Base-by-base conservation (phyloP, 2,888 invertebrate species). In the Tuberolachnus salignus region DNA sequence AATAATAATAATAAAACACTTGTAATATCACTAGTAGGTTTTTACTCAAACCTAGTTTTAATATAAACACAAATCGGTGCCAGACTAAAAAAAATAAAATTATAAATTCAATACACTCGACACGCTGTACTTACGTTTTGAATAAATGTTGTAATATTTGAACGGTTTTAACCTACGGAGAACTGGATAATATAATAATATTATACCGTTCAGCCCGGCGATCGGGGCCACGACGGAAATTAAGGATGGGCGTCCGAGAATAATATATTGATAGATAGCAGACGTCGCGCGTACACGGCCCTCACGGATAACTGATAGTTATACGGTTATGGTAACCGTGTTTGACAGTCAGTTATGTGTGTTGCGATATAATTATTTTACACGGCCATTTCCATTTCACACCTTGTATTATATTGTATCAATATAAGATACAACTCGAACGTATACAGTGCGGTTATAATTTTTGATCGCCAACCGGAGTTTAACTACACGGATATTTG, bases 251-350 rank as follows among this genome's bases (percentile, higher is more conserved):
- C 63, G 34, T 59, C n/a, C 8, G 9, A 70, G 10, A 16, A 11
- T 49, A 57, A 10, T n/a, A n/a, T n/a, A 34, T 75, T 75, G 21
- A 67, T 75, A 34, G 57, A 67, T 49, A 57, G 34, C 67, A 67
- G 46, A 67, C 57, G 57, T 26, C 34, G 13, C n/a, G 21, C 46
- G 59, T 14, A 59, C 61, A 46, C 46, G 46, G 11, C 46, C 10
- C 46, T 21, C 21, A 14, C n/a, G 46, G 46, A 57, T 67, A 57
- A 75, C 14, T 9, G 16, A 61, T 61, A 13, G 59, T 55, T n/a
- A n/a, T n/a, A n/a, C n/a, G n/a, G n/a, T 70, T 70, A 42, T 70
- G n/a, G 42, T 57, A 44, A 72, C 61, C 9, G 26, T 11, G 21
- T 14, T 61, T 49, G 61, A 49, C 49, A 61, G 26, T 16, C 23